Percentiles rank a stretch among this genome's conserved stretches.
phyloP scores from a whole-genome alignment of 1,140 invertebrate genomes.

The Orchestia grillus region DNA sequence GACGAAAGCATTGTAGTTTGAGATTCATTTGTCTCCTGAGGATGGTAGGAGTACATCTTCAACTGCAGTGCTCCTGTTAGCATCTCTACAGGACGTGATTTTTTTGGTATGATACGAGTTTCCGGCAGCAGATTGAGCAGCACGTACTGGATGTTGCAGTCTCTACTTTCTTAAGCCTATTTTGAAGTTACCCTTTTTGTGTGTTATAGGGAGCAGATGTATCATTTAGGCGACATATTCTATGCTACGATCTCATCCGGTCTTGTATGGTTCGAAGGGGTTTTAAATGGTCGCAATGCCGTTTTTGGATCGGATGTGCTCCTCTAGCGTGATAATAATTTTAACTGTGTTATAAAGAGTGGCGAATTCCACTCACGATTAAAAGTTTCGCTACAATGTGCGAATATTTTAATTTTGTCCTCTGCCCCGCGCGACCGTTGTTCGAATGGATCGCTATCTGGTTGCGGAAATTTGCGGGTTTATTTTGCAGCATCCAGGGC shows the following conservation, averaged over 20 bases:
- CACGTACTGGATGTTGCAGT: not conserved
- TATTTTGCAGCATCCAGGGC: not conserved
- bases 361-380: not conserved
- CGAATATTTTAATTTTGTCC: not conserved
- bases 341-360: not conserved
- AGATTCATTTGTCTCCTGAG: not conserved
- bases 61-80: not conserved
- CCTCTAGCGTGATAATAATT: not conserved
- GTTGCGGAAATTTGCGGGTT: not conserved
- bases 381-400: not conserved
- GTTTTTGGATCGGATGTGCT: not conserved
- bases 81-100: not conserved
- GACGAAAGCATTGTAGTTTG: not conserved
- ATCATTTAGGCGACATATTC: not conserved
- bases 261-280: not conserved
- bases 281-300: not conserved
- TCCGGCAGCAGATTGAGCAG: not conserved
- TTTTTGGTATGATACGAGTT: not conserved
- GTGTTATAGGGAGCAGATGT: not conserved
- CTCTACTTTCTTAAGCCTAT: not conserved
- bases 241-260: not conserved
- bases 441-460: not conserved
- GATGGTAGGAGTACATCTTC: not conserved
- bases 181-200: not conserved
- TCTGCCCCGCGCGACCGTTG: not conserved